Percentiles rank a stretch among this genome's conserved stretches.
phyloP scores from a whole-genome alignment of 2,797 vertebrate genomes.

The Dromococcyx pavoninus region DNA sequence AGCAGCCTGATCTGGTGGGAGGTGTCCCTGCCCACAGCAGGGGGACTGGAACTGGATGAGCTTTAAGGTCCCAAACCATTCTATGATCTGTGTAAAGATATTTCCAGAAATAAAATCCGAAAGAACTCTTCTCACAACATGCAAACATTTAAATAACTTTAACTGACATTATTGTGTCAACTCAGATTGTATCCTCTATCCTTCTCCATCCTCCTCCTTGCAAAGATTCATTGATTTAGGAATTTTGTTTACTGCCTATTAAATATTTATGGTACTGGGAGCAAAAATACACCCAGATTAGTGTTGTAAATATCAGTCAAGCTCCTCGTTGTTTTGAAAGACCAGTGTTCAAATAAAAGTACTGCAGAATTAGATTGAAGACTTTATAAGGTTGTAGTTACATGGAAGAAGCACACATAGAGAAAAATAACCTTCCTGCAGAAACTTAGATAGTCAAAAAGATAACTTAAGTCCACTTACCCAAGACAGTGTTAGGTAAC shows the following conservation, averaged over 20 bases:
- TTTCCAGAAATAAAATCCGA: background rate
- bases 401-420: background rate
- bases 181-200: background rate
- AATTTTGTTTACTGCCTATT: background rate
- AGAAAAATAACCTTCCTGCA: background rate
- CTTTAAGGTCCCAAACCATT: no score
- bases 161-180: background rate
- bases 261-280: conserved; percentile 4
- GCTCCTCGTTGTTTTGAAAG: background rate
- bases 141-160: background rate
- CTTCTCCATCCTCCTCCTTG: background rate
- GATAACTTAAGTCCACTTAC: background rate
- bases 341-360: background rate
- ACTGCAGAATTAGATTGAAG: background rate
- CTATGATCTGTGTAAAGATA: background rate
- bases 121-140: background rate
- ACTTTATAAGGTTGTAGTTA: background rate
- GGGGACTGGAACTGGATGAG: no score
- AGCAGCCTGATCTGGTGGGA: no score
- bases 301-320: background rate
- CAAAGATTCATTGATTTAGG: background rate
- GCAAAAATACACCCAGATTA: background rate
- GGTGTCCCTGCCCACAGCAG: no score
- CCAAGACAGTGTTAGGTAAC: background rate
- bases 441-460: background rate